These are phyloP conservation scores for Asteroscopus sphinx DNA, from an alignment of 2,888 invertebrate genomes.

Conservation along the genomic window DNA sequence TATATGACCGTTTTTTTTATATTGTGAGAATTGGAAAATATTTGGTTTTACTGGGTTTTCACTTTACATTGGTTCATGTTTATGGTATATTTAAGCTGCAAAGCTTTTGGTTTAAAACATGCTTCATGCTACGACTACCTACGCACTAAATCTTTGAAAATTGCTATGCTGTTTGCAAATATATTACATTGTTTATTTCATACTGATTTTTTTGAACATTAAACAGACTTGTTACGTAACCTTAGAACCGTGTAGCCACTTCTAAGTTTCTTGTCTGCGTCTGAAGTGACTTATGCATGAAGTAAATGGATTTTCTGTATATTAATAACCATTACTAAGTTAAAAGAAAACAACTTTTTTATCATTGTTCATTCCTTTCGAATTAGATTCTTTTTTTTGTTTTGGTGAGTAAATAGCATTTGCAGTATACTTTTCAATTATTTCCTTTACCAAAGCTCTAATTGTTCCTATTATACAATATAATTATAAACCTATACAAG, in stretches of 20 bases:
- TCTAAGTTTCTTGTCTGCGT: too few relatives aligned
- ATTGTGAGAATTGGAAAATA: constrained; percentile 33
- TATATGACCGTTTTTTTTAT: constrained; percentile 48
- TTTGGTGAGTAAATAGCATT: too few relatives aligned
- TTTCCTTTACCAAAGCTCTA: too few relatives aligned
- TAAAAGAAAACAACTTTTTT: too few relatives aligned
- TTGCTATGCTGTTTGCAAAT: constrained; percentile 13
- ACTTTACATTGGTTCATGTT: constrained; percentile 22
- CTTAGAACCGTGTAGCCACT: background rate
- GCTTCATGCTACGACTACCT: constrained; percentile 61
- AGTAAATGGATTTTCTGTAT: too few relatives aligned
- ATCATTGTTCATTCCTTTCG: too few relatives aligned
- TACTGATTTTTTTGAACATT: constrained; percentile 6
- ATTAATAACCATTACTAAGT: too few relatives aligned
- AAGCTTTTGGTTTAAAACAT: constrained; percentile 52
- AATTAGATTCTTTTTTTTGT: too few relatives aligned
- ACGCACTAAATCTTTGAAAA: constrained; percentile 25
- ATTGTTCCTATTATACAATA: too few relatives aligned
- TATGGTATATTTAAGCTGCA: constrained; percentile 48
- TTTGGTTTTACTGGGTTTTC: constrained; percentile 24
- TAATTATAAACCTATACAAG: too few relatives aligned
- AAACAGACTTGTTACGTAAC: constrained; percentile 52
- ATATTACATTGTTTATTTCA: background rate
- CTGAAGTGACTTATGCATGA: too few relatives aligned
- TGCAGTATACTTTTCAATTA: too few relatives aligned